Evolutionary conservation across 2,113 vertebrate species (phyloP).

Genomic region (Megalops atlanticus): DNA sequence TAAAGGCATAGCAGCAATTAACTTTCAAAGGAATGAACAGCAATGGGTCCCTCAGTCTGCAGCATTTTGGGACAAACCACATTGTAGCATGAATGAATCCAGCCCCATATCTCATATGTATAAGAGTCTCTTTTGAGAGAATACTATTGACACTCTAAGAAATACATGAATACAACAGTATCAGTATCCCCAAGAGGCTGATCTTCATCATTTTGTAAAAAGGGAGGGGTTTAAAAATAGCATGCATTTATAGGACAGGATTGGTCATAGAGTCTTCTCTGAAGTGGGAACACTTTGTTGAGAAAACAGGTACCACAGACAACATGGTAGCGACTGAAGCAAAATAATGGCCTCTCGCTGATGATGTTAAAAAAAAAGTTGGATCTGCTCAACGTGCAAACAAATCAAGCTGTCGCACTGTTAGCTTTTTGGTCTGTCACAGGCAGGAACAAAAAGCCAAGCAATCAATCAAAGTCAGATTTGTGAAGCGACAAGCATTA

Average conservation of each 20-base stretch:
- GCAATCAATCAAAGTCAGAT: slow-evolving; percentile 70
- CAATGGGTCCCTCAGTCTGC: too few species aligned
- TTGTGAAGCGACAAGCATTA: slow-evolving; percentile 60
- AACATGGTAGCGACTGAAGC: not conserved
- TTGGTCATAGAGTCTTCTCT: not conserved
- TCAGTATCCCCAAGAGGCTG: not conserved
- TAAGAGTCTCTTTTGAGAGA: too few species aligned
- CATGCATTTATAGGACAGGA: not conserved
- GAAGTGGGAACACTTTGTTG: too few species aligned
- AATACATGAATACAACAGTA: not conserved
- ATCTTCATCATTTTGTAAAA: not conserved
- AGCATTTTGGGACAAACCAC: too few species aligned
- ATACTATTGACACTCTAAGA: not conserved
- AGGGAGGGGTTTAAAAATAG: too few species aligned
- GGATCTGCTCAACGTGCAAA: not conserved
- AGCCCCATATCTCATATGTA: too few species aligned
- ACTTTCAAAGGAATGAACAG: too few species aligned
- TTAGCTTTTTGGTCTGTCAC: slow-evolving; percentile 37
- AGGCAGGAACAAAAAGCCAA: slow-evolving; percentile 42
- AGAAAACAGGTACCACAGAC: not conserved
- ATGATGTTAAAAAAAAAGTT: not conserved
- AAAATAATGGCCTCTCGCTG: not conserved
- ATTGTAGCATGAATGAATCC: too few species aligned
- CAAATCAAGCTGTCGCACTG: not conserved
- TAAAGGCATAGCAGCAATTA: too few species aligned